Conservation (phyloP, 1,140 invertebrate genomes). For the Thaumatotibia leucotreta region DNA sequence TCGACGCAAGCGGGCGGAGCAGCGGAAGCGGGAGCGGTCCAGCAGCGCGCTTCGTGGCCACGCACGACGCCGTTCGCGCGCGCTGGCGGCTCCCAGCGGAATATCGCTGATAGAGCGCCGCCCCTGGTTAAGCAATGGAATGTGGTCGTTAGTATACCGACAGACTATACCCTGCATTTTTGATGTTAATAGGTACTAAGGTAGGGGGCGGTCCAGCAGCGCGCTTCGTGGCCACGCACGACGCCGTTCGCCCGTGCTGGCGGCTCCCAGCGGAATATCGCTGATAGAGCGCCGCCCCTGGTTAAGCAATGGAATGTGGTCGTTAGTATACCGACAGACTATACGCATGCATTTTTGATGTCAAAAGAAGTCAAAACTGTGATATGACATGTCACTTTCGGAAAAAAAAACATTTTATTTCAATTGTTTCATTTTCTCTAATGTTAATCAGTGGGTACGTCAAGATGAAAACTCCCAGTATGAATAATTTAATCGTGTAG, state of each 20-base stretch:
- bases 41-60: slow-evolving; percentile 85
- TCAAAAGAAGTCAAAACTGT: no score
- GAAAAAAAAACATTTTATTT: no score
- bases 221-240: slow-evolving; percentile 83
- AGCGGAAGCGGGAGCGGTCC: slow-evolving; percentile 71
- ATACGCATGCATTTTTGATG: no score
- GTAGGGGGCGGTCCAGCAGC: slow-evolving; percentile 80
- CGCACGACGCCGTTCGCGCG: slow-evolving; percentile 85
- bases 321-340: no score
- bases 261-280: slow-evolving; percentile 86
- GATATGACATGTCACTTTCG: no score
- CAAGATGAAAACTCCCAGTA: no score
- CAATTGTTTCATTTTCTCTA: no score
- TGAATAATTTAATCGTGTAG: no score
- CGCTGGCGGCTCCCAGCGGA: slow-evolving; percentile 87
- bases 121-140: slow-evolving; percentile 39
- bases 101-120: slow-evolving; percentile 75
- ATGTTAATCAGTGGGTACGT: no score
- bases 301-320: no score
- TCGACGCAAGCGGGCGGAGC: slow-evolving; percentile 49
- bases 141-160: neutral
- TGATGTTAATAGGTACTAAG: neutral
- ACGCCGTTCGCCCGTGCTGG: slow-evolving; percentile 85
- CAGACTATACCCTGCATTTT: neutral
- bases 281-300: slow-evolving; percentile 70